phyloP scores from a whole-genome alignment of 1,140 invertebrate genomes.

The Nymphalis io region DNA sequence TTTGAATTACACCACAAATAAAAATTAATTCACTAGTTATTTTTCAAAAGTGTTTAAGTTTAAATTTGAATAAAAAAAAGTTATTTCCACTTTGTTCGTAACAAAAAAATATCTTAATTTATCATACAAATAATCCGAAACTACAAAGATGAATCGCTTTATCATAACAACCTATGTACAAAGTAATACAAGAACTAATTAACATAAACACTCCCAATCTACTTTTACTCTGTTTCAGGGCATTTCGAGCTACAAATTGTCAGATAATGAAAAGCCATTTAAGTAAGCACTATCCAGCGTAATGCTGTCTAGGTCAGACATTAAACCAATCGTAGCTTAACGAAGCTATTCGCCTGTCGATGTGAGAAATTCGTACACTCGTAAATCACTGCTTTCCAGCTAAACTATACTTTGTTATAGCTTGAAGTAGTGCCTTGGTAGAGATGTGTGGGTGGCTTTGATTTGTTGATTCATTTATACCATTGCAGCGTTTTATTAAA shows the following conservation, averaged over 20 bases:
- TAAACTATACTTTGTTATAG: conserved; percentile 6
- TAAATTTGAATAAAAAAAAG: no score
- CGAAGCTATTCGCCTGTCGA: conserved; percentile 25
- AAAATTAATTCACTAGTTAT: no score
- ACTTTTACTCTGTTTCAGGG: not conserved
- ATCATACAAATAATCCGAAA: no score
- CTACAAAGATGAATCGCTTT: no score
- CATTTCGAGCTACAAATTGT: conserved; percentile 3
- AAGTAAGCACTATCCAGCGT: conserved; percentile 12
- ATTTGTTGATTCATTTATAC: not conserved
- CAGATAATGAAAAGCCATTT: not conserved
- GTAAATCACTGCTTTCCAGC: conserved; percentile 28
- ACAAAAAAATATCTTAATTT: no score
- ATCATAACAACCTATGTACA: no score
- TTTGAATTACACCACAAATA: no score
- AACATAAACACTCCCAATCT: not conserved
- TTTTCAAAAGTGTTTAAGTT: no score
- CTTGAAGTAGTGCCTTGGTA: not conserved
- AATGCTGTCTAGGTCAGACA: conserved; percentile 23
- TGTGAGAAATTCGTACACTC: conserved; percentile 30
- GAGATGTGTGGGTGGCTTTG: not conserved
- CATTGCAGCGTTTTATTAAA: not conserved
- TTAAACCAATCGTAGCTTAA: conserved; percentile 34
- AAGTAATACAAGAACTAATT: no score
- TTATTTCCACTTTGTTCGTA: no score